Percentiles rank a stretch among this genome's conserved stretches.
Conservation (phyloP, 2,888 invertebrate genomes). For the Uropetala carovei region DNA sequence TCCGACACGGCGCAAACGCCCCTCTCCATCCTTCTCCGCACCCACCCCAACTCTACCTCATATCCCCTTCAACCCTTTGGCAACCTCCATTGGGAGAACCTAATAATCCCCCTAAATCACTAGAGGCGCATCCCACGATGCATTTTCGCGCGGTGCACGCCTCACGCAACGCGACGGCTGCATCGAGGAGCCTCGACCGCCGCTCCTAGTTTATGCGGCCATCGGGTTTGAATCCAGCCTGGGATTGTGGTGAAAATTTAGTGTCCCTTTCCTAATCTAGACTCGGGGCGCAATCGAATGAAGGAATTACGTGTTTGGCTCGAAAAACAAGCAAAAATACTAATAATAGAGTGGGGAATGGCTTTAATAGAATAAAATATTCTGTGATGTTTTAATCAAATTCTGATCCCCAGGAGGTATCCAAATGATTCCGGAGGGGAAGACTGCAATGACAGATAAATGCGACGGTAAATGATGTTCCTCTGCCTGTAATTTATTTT, state of each 20-base stretch:
- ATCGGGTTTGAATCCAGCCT: background rate
- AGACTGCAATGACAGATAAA: too few relatives aligned
- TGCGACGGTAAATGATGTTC: too few relatives aligned
- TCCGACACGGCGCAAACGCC: background rate
- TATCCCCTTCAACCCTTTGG: background rate
- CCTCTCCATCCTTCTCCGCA: background rate
- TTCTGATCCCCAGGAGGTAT: too few relatives aligned
- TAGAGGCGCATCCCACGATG: conserved; percentile 14
- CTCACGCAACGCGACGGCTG: background rate
- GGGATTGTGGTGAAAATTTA: background rate
- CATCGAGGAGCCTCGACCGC: background rate
- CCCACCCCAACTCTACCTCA: background rate
- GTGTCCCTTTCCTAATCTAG: background rate
- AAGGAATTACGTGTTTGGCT: too few relatives aligned
- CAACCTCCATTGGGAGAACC: conserved; percentile 28
- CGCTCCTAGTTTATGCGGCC: conserved; percentile 2
- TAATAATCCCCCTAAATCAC: conserved; percentile 21
- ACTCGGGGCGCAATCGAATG: background rate
- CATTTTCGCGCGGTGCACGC: background rate
- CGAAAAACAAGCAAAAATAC: too few relatives aligned
- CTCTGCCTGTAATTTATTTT: too few relatives aligned
- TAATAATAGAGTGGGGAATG: too few relatives aligned
- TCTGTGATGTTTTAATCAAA: too few relatives aligned
- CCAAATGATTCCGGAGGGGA: too few relatives aligned
- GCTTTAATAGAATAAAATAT: too few relatives aligned